Conservation (phyloP, 2,797 vertebrate genomes). For the Furcifer pardalis region DNA sequence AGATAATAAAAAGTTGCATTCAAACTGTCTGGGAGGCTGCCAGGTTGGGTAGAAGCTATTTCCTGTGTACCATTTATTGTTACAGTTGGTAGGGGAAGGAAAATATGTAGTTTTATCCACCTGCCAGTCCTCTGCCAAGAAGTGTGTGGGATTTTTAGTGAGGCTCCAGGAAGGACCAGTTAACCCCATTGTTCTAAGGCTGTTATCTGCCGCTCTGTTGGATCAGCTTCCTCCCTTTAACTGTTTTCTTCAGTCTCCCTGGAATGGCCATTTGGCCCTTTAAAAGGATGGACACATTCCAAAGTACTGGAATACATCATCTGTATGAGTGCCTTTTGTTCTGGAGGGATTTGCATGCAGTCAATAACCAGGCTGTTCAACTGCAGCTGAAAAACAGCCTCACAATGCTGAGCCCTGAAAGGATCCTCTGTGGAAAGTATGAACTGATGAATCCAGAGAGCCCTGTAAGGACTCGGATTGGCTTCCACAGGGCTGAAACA, state of each 20-base stretch:
- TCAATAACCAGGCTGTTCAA: conserved; percentile 30
- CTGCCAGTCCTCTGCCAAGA: neutral
- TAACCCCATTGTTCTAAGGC: neutral
- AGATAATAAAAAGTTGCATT: neutral
- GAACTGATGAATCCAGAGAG: neutral
- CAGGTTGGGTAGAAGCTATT: neutral
- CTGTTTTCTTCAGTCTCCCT: neutral
- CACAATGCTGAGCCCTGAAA: conserved; percentile 10
- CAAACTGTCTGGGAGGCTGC: neutral
- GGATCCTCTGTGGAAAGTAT: conserved; percentile 9
- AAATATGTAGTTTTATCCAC: neutral
- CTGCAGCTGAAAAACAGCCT: conserved; percentile 26
- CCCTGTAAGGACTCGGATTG: conserved; percentile 3
- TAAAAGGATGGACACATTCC: conserved; percentile 5
- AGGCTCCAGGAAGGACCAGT: neutral
- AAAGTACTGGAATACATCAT: conserved; percentile 4
- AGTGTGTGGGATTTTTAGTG: neutral
- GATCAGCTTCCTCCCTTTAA: conserved; percentile 16
- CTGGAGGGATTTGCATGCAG: conserved; percentile 25
- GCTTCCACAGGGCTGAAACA: neutral
- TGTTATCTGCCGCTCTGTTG: conserved; percentile 5
- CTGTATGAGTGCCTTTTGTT: conserved; percentile 25
- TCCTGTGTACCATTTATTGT: neutral
- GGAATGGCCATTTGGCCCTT: neutral
- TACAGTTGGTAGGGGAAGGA: neutral